phyloP scores from a whole-genome alignment of 2,797 vertebrate genomes.

The Squalus acanthias region DNA sequence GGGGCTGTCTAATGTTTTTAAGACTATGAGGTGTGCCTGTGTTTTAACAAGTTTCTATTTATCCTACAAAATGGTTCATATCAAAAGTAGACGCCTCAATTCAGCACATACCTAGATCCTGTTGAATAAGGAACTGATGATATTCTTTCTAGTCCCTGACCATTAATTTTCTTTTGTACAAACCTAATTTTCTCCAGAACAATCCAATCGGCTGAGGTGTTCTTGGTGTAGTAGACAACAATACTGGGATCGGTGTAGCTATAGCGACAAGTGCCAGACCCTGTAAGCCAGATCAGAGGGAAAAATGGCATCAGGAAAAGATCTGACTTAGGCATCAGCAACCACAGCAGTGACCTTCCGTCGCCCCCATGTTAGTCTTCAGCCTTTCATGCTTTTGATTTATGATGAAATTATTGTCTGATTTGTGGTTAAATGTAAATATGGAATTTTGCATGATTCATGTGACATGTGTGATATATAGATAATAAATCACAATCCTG shows the following conservation, averaged over 20 bases:
- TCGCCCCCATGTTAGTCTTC: constrained; percentile 47
- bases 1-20: not conserved
- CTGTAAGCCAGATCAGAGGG: constrained; percentile 58
- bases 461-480: constrained; percentile 53
- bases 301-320: constrained; percentile 31
- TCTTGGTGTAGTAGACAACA: constrained; percentile 79
- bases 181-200: constrained; percentile 91
- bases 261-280: constrained; percentile 89
- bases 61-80: not conserved
- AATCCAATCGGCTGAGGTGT: constrained; percentile 81
- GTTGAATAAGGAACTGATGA: not conserved
- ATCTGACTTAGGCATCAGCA: constrained; percentile 48
- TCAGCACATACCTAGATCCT: not conserved
- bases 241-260: constrained; percentile 93
- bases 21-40: not conserved
- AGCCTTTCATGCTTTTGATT: constrained; percentile 51
- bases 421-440: constrained; percentile 55
- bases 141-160: not conserved
- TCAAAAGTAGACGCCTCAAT: not conserved
- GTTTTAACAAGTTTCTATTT: not conserved
- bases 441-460: constrained; percentile 55
- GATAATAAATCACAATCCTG: constrained; percentile 55
- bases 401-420: constrained; percentile 54
- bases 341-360: constrained; percentile 44
- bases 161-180: constrained; percentile 43